Base-by-base conservation (phyloP, 1,140 invertebrate genomes). In the Hyphantria cunea region DNA sequence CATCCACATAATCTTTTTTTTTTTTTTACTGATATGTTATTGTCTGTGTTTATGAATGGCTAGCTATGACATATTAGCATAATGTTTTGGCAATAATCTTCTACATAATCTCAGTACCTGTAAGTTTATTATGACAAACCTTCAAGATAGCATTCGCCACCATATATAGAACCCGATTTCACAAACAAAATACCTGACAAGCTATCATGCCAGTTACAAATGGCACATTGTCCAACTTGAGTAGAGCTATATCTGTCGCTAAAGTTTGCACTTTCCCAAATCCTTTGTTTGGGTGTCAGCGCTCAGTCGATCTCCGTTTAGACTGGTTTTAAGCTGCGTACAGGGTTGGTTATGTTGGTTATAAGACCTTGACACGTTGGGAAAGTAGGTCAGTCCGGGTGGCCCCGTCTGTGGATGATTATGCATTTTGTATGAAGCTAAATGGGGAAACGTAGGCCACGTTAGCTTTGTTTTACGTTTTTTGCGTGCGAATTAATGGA, bases 401-500 rank as follows among this genome's bases (percentile, higher is more conserved):
- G 25, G 56, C 59, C 49, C 41, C 31, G 55, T 58, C 39, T 39
- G 45, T 42, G 41, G 17, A 49, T 66, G 25, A 66, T 56, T 68
- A 68, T 68, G 66, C 66, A 68, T 54, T 64, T 68, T 64, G 61
- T 50, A 64, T 68, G 49, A 13, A 15, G 61, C 56, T 63, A 58
- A 59, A 51, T 61, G 54, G 37, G 34, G 33, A 56, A 61, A 58
- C 48, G 45, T 58, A 34, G 55, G 44, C 48, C 47, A 41, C 44
- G 55, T 48, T 56, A 34, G 42, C 42, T 47, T 56, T 58, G 45
- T 49, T 58, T 58, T 37, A 49, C 13, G 9, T 58, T 48, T 58
- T 56, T 34, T 47, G 53, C 42, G 42, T 34, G 42, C n/a, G 41
- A 37, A 12, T 56, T 47, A 47, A 45, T 9, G 42, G 31, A 37